Base-by-base conservation (phyloP, 2,113 vertebrate species). In the Forbesichthys papilliferus region DNA sequence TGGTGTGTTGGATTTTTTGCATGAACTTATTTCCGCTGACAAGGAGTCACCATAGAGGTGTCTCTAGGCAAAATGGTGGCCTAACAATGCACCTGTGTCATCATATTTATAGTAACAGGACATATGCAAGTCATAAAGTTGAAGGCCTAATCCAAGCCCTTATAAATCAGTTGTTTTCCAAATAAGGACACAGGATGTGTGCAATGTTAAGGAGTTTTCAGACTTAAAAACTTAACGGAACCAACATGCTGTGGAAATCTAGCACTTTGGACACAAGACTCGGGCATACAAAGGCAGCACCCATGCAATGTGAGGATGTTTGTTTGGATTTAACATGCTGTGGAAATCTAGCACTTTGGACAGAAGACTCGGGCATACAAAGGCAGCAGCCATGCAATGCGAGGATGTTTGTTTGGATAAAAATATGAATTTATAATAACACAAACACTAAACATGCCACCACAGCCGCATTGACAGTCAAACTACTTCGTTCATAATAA, bases 161-260 rank as follows among this genome's bases (percentile, higher is more conserved):
- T 49, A 0, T 68, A 56, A 64, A 61, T 57, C 59, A 5, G 11
- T 69, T n/a, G 61, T 70, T 68, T 13, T 69, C 81, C 20, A 58
- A 65, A 47, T 9, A 73, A 56, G 34, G 49, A 55, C 8, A 59
- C 11, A 6, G 8, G 58, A 61, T 51, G 20, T 73, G 51, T 57
- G 64, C 57, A 0, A 11, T n/a, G 69, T 51, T 83, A 54, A 67
- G 5, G 59, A 74, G 59, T 73, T 64, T 71, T 75, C 73, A 75
- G 69, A 62, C 18, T 53, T n/a, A 13, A 71, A 81, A 71, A 81
- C 52, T 65, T 48, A 66, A 47, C 60, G 20, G 71, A 84, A 76
- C 86, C 87, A 70, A 73, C 73, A 80, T 84, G 87, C 86, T 88
- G 86, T 91, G 87, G 88, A 88, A 79, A 34, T 61, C 63, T 78